These are phyloP conservation scores for Parazoanthus darwini DNA, from an alignment of 92 coral and sea anemone species.

Conservation along the genomic window DNA sequence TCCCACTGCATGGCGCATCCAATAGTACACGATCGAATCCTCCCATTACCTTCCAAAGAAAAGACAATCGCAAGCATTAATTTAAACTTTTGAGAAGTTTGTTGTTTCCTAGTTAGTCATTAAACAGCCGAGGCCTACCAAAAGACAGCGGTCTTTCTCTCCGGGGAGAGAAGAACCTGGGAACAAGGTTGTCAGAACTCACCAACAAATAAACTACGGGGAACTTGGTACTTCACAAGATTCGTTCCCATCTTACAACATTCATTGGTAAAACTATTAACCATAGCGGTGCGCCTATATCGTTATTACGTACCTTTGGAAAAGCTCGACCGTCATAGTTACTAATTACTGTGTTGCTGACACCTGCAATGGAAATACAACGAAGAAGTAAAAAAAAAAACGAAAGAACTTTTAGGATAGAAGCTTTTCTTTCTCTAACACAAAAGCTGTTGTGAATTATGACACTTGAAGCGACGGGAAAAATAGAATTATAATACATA, in stretches of 20 bases:
- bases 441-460: no score
- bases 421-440: no score
- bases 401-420: no score
- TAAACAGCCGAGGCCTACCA: no score
- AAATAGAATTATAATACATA: not conserved
- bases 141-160: no score
- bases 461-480: not conserved
- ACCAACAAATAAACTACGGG: no score
- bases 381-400: not conserved
- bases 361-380: constrained; percentile 54
- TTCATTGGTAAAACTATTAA: not conserved
- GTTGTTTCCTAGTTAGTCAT: no score
- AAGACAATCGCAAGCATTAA: not conserved
- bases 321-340: constrained; percentile 96
- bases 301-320: constrained; percentile 73
- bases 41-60: constrained; percentile 79
- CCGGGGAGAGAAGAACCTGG: no score
- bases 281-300: not conserved
- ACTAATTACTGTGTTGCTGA: constrained; percentile 82
- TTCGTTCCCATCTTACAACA: no score
- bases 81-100: not conserved
- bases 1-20: constrained; percentile 99
- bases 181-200: no score
- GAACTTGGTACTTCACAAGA: no score
- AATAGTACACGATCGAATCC: constrained; percentile 94